A percentile compares a stretch with the other conserved stretches of the same genome.
phyloP scores from a whole-genome alignment of 2,797 vertebrate genomes.

The Gobionotothen gibberifrons region DNA sequence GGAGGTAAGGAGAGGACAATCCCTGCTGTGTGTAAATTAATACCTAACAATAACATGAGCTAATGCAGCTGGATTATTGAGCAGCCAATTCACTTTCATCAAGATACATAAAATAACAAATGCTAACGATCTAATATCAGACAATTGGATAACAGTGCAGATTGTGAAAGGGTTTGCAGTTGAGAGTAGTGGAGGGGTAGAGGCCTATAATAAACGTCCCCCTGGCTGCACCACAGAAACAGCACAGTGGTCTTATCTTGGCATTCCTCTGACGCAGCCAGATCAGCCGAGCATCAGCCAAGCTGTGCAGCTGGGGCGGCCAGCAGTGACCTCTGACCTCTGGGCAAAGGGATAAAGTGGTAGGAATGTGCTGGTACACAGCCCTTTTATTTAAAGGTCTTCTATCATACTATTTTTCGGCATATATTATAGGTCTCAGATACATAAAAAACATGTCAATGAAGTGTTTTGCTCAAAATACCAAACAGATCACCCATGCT shows the following conservation, averaged over 20 bases:
- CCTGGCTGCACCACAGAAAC: slow-evolving; percentile 27
- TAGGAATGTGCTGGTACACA: slow-evolving; percentile 72
- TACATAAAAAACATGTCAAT: too few species aligned
- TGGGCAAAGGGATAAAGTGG: slow-evolving; percentile 57
- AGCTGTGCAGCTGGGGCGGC: slow-evolving; percentile 68
- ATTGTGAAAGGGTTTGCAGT: slow-evolving; percentile 17
- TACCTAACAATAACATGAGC: slow-evolving; percentile 32
- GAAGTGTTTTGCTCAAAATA: too few species aligned
- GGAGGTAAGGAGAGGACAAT: slow-evolving; percentile 37
- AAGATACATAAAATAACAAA: slow-evolving; percentile 9
- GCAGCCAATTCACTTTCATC: neutral
- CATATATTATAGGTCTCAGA: too few species aligned
- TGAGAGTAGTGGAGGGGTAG: slow-evolving; percentile 2
- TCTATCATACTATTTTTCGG: too few species aligned
- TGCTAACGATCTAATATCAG: slow-evolving; percentile 3
- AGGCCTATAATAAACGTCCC: slow-evolving; percentile 42
- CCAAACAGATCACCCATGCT: too few species aligned
- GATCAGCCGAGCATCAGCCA: slow-evolving; percentile 69
- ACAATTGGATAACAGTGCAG: slow-evolving; percentile 13
- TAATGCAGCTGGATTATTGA: slow-evolving; percentile 20
- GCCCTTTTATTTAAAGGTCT: slow-evolving; percentile 38
- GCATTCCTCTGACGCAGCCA: slow-evolving; percentile 74
- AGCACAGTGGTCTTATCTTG: slow-evolving; percentile 68
- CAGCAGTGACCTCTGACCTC: slow-evolving; percentile 71
- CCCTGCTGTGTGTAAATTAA: slow-evolving; percentile 42